Conservation (phyloP, 2,797 vertebrate genomes). For the Denticeps clupeoides region DNA sequence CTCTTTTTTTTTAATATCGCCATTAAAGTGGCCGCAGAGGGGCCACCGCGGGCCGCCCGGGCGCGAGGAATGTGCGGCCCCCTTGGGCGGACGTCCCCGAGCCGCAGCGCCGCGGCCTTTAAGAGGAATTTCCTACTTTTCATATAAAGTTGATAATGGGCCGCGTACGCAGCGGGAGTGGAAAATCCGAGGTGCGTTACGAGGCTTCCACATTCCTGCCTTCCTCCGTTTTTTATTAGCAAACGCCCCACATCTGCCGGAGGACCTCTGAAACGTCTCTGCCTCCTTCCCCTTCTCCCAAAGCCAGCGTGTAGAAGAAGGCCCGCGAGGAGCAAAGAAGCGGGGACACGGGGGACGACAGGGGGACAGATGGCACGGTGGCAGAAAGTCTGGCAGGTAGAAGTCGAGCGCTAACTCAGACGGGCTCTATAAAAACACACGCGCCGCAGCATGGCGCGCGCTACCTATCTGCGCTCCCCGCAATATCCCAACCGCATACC, state of each 20-base stretch:
- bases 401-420: too few relatives aligned
- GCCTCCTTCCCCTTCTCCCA: background rate
- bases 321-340: too few relatives aligned
- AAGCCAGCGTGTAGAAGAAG: too few relatives aligned
- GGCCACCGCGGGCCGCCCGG: conserved; percentile 20
- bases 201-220: conserved; percentile 46
- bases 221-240: conserved; percentile 27
- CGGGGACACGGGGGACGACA: too few relatives aligned
- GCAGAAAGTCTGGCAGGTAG: too few relatives aligned
- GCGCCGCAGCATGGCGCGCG: too few relatives aligned
- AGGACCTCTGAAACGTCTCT: conserved; percentile 13
- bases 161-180: conserved; percentile 60
- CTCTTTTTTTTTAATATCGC: conserved; percentile 28
- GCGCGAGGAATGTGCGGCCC: conserved; percentile 17
- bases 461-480: too few relatives aligned
- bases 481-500: too few relatives aligned
- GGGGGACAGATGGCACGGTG: too few relatives aligned
- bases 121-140: conserved; percentile 66
- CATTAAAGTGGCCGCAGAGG: conserved; percentile 25
- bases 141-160: conserved; percentile 71
- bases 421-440: too few relatives aligned
- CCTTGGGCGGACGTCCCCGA: too few relatives aligned
- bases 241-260: conserved; percentile 20
- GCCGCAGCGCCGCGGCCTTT: too few relatives aligned
- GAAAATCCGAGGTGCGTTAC: conserved; percentile 62